These are phyloP conservation scores for Cathartes aura DNA, from an alignment of 2,113 vertebrate genomes.

Conservation along the genomic window DNA sequence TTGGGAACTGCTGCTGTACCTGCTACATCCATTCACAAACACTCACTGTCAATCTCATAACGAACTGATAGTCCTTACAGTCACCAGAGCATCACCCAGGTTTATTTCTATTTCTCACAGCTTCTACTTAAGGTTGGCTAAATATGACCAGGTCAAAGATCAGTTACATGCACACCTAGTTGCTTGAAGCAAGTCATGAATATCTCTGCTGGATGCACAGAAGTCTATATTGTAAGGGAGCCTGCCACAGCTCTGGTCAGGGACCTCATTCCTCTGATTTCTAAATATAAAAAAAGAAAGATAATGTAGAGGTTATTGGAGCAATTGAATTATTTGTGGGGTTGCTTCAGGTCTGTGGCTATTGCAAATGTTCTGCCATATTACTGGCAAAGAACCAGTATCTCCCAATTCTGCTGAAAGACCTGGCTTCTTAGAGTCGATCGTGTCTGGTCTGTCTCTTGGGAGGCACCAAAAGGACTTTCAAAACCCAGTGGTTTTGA, in stretches of 20 bases:
- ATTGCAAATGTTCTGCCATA: not conserved
- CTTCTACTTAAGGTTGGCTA: not conserved
- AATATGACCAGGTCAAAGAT: not conserved
- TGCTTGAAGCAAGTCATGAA: not conserved
- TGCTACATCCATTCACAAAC: not conserved
- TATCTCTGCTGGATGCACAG: not conserved
- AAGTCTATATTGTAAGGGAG: not conserved
- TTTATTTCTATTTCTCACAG: not conserved
- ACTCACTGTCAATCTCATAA: not conserved
- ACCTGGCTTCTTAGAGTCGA: not conserved
- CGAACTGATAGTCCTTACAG: not conserved
- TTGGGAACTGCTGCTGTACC: not conserved
- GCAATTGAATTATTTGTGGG: not conserved
- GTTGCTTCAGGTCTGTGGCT: not conserved
- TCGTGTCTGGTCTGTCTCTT: not conserved
- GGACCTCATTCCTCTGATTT: conserved; percentile 47
- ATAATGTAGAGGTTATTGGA: not conserved
- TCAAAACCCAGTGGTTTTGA: not conserved
- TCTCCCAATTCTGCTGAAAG: not conserved
- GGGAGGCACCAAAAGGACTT: not conserved
- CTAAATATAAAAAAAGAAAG: not conserved
- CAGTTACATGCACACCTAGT: not conserved
- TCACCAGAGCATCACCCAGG: not conserved
- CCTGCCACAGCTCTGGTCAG: not conserved
- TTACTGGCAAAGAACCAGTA: not conserved